Percentiles rank a stretch among this genome's conserved stretches.
Conservation (phyloP, 2,888 invertebrate species). For the Lasioglossum figueresi region DNA sequence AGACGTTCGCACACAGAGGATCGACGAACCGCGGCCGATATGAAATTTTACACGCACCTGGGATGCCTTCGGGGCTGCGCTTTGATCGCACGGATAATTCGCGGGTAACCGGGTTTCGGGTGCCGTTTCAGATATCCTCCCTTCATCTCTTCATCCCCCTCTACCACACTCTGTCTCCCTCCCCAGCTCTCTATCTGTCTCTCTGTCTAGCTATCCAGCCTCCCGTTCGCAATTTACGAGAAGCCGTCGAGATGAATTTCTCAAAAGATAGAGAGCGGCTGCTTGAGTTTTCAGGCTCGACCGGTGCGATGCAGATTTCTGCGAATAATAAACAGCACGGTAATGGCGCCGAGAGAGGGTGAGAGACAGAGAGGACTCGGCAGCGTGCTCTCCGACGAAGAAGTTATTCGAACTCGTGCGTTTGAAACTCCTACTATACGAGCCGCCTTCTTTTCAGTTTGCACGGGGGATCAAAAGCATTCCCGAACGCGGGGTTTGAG, state of each 20-base stretch:
- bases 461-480: conserved; percentile 4
- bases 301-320: neutral
- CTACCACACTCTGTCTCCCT: neutral
- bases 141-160: neutral
- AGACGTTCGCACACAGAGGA: conserved; percentile 22
- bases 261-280: neutral
- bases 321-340: neutral
- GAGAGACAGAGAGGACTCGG: neutral
- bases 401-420: neutral
- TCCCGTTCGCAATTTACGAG: neutral
- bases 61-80: neutral
- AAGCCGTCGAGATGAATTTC: conserved; percentile 1
- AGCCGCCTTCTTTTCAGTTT: neutral
- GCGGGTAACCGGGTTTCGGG: conserved; percentile 1
- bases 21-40: conserved; percentile 20
- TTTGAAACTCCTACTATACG: neutral
- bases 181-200: neutral
- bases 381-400: neutral
- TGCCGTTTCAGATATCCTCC: neutral
- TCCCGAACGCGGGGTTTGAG: neutral
- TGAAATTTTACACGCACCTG: conserved; percentile 38
- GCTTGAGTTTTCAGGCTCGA: neutral
- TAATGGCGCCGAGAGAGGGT: neutral
- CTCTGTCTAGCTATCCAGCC: neutral
- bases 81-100: conserved; percentile 25